Percentiles rank a stretch among this genome's conserved stretches.
Conservation (phyloP, 2,113 vertebrate species). For the Entomyzon cyanotis region DNA sequence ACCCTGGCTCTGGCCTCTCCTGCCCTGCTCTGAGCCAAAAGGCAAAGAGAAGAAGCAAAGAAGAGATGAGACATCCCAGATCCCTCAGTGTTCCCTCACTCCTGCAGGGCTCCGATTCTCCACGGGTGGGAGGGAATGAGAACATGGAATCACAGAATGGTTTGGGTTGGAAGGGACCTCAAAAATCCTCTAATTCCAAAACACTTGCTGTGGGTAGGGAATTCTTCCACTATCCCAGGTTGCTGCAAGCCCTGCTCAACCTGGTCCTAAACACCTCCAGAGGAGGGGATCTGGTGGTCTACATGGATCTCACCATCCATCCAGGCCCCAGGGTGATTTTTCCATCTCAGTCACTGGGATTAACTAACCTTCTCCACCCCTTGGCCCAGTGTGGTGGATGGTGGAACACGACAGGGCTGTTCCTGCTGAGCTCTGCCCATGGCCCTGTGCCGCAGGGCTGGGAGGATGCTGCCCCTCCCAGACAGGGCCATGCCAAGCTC, state of each 20-base stretch:
- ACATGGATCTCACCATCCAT: fast-evolving
- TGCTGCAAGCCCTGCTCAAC: background rate
- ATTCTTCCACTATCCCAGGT: background rate
- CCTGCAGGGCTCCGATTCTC: background rate
- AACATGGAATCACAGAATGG: background rate
- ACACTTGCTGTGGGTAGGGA: background rate
- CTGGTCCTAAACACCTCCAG: background rate
- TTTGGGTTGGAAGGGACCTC: background rate
- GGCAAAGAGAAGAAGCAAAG: background rate
- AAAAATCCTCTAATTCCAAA: background rate
- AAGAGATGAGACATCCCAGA: background rate
- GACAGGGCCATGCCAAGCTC: background rate
- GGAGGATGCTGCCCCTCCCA: background rate
- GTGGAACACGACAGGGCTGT: fast-evolving
- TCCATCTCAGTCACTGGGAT: background rate
- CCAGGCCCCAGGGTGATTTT: background rate
- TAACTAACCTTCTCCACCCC: background rate
- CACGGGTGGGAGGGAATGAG: background rate
- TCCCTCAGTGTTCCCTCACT: background rate
- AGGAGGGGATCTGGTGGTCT: background rate
- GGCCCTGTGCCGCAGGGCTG: background rate
- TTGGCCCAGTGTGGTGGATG: fast-evolving
- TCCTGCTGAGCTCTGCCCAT: background rate
- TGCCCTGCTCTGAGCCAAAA: background rate
- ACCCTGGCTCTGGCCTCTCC: background rate